Percentiles rank a stretch among this genome's conserved stretches.
These are phyloP conservation scores for Drosophila histrio DNA, from an alignment of 2,888 invertebrate genomes.

Conservation along the genomic window DNA sequence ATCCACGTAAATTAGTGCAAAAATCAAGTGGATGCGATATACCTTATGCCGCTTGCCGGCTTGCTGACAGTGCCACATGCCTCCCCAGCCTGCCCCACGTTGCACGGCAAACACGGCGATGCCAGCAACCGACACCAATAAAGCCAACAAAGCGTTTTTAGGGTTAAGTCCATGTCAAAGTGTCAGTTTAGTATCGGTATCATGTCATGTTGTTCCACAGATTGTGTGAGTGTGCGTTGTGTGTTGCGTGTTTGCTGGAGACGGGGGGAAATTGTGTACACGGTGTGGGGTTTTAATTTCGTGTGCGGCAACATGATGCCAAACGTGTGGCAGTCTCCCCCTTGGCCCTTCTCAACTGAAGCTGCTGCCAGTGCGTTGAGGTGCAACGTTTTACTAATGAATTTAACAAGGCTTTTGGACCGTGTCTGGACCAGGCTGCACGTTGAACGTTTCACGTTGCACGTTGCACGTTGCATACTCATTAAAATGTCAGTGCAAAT, in stretches of 20 bases:
- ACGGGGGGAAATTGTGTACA: slow-evolving; percentile 1
- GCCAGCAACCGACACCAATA: slow-evolving; percentile 76
- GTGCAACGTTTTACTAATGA: slow-evolving; percentile 81
- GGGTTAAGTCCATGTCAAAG: slow-evolving; percentile 84
- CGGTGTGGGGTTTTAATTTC: slow-evolving; percentile 79
- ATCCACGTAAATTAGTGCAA: slow-evolving; percentile 81
- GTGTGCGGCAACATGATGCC: slow-evolving; percentile 77
- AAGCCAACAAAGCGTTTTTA: slow-evolving; percentile 81
- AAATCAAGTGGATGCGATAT: slow-evolving; percentile 80
- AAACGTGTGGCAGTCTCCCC: slow-evolving; percentile 65
- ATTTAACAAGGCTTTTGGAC: slow-evolving; percentile 73
- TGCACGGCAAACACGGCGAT: slow-evolving; percentile 52
- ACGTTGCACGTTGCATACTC: slow-evolving; percentile 78
- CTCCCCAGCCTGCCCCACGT: slow-evolving; percentile 3
- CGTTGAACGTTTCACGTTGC: slow-evolving; percentile 38
- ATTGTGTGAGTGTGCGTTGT: slow-evolving; percentile 25
- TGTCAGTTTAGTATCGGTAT: slow-evolving; percentile 84
- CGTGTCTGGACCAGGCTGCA: slow-evolving; percentile 41
- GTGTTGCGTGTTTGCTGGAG: slow-evolving; percentile 14
- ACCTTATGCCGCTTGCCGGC: slow-evolving; percentile 52
- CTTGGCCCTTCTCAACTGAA: background rate
- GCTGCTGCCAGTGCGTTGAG: slow-evolving; percentile 58
- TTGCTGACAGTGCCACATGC: slow-evolving; percentile 24
- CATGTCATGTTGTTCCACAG: slow-evolving; percentile 80
- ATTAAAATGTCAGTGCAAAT: slow-evolving; percentile 75